Base-by-base conservation (phyloP, 2,113 vertebrate species). In the Aix galericulata region DNA sequence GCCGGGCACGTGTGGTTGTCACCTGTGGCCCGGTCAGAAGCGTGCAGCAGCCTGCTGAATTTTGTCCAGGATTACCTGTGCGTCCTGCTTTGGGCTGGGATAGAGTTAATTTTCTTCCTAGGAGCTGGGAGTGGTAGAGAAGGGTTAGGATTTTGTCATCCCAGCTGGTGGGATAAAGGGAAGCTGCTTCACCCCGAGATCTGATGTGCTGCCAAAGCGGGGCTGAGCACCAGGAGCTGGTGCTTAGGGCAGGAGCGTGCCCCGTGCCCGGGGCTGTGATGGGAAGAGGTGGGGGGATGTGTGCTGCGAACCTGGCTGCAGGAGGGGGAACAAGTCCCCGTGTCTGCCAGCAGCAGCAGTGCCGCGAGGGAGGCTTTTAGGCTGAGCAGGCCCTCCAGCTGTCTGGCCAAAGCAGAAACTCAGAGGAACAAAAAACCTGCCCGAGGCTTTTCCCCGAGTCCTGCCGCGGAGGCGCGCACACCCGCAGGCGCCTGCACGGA, bases 201-300 rank as follows among this genome's bases (percentile, higher is more conserved):
- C 17, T 76, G 79, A 32, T 25, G 40, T 63, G 75, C 13, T 68
- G 79, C 63, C 0, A 59, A 36, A 34, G 12, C 12, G 12, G 50
- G 50, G 50, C 50, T 50, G 68, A 86, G 50, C 55, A 0, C 46
- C 20, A 48, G 46, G 20, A 48, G 46, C 46, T 10, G 0, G 36
- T 34, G 8, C 71, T 58, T 91, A 23, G 58, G 7, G 22, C 16
- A 64, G 38, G 53, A 87, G 74, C 32, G n/a, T 74, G 36, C 46
- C 40, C 66, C 42, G 17, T 48, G 40, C 64, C 72, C 50, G 50
- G 81, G 38, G 25, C 31, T 62, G 42, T 31, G 52, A 8, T 64
- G 55, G 63, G 34, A 40, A 73, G 67, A 55, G 36, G 5, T 29
- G 22, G 59, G 34, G 27, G 76, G 25, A 9, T 59, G 84, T 13